Evolutionary conservation across 1,140 invertebrate genomes (phyloP).

Genomic region (Scylla paramamosain): DNA sequence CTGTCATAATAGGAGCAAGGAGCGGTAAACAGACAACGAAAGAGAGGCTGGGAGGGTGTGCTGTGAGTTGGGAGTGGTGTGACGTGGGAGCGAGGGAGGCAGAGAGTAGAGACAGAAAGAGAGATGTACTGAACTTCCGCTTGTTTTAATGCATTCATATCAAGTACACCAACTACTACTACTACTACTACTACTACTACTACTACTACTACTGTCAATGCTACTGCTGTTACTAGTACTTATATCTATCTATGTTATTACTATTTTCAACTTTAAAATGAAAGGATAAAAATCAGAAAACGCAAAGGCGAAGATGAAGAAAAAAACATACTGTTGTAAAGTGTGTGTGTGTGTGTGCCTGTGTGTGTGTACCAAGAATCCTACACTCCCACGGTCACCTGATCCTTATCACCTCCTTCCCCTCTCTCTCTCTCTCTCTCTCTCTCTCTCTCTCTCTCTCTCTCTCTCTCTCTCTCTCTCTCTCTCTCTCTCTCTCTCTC

Average conservation of each 20-base stretch:
- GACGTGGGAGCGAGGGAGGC: background rate
- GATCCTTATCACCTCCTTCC: background rate
- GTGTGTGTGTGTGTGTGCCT: background rate
- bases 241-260: background rate
- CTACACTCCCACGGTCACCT: background rate
- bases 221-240: background rate
- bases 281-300: background rate
- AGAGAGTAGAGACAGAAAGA: background rate
- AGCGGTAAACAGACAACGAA: background rate
- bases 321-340: background rate
- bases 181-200: background rate
- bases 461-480: background rate
- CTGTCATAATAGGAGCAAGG: background rate
- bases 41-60: background rate
- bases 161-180: background rate
- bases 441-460: background rate
- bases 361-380: no score
- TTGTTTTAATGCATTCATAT: no score
- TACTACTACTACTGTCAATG: background rate
- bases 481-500: slow-evolving; percentile 20
- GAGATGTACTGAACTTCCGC: background rate
- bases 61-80: no score
- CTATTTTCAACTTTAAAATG: no score
- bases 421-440: background rate
- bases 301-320: background rate